Conservation (phyloP, 2,797 vertebrate species). For the Mustela erminea region DNA sequence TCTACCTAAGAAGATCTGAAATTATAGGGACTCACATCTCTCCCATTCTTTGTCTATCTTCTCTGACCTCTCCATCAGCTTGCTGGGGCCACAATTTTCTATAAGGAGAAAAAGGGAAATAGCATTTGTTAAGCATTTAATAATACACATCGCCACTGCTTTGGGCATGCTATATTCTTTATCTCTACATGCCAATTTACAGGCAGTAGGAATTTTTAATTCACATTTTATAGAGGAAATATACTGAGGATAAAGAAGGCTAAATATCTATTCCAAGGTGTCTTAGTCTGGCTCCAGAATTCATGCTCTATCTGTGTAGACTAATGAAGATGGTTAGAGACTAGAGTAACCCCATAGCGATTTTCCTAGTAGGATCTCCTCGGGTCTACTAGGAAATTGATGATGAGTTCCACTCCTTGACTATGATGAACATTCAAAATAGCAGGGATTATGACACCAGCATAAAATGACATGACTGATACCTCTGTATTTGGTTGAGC, state of each 20-base stretch:
- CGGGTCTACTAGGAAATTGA: not conserved
- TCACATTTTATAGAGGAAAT: not conserved
- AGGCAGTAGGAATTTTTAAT: conserved; percentile 20
- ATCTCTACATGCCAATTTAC: not conserved
- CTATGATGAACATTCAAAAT: not conserved
- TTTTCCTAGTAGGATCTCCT: not conserved
- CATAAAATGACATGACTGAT: not conserved
- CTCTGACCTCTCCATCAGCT: not conserved
- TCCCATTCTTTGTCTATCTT: not conserved
- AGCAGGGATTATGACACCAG: not conserved
- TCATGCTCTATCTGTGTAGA: not conserved
- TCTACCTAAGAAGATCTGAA: not conserved
- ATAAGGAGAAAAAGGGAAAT: not conserved
- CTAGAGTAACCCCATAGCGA: not conserved
- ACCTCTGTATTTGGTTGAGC: not conserved
- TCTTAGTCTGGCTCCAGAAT: not conserved
- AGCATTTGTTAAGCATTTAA: not conserved
- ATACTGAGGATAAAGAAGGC: not conserved
- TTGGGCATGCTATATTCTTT: not conserved
- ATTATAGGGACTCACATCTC: not conserved
- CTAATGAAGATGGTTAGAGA: not conserved
- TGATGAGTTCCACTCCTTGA: not conserved
- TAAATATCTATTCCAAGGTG: not conserved
- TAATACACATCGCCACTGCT: not conserved
- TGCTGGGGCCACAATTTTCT: not conserved